Conservation (phyloP, 1,140 invertebrate genomes). For the Danaus melanippus region DNA sequence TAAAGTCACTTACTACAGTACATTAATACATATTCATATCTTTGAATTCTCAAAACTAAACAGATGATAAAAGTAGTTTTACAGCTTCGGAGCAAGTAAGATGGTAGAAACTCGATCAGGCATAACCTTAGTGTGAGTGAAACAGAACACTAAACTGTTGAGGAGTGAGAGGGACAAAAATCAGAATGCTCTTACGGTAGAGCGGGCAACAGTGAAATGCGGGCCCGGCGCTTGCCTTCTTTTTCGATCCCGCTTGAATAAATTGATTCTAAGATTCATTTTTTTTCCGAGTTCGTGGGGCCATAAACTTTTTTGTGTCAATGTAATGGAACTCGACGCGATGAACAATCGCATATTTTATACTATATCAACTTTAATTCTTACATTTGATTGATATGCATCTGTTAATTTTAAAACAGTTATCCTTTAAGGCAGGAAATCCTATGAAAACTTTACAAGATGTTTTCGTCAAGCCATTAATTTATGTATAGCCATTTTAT, state of each 20-base stretch:
- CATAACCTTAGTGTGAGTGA: conserved; percentile 43
- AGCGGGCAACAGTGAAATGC: conserved; percentile 67
- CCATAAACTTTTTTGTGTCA: conserved; percentile 1
- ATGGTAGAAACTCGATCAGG: conserved; percentile 68
- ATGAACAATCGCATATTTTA: conserved; percentile 6
- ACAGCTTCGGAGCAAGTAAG: conserved; percentile 65
- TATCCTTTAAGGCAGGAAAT: conserved; percentile 29
- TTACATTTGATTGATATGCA: too few relatives aligned
- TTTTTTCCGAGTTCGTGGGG: conserved; percentile 25
- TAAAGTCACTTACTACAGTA: conserved; percentile 52
- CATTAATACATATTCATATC: conserved; percentile 64
- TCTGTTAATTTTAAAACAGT: too few relatives aligned
- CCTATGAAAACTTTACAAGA: conserved; percentile 31
- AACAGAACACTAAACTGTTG: conserved; percentile 23
- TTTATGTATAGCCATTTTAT: conserved; percentile 30
- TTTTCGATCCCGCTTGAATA: conserved; percentile 67
- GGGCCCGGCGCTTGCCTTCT: conserved; percentile 51
- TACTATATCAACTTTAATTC: too few relatives aligned
- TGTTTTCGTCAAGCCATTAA: conserved; percentile 13
- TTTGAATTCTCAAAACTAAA: conserved; percentile 56
- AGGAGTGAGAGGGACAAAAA: conserved; percentile 42
- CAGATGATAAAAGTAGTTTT: conserved; percentile 64
- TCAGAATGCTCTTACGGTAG: conserved; percentile 70
- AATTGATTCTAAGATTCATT: conserved; percentile 67
- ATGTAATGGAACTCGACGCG: conserved; percentile 1